Evolutionary conservation across 1,140 invertebrate species (phyloP).

Genomic region (Charaxes varanes): DNA sequence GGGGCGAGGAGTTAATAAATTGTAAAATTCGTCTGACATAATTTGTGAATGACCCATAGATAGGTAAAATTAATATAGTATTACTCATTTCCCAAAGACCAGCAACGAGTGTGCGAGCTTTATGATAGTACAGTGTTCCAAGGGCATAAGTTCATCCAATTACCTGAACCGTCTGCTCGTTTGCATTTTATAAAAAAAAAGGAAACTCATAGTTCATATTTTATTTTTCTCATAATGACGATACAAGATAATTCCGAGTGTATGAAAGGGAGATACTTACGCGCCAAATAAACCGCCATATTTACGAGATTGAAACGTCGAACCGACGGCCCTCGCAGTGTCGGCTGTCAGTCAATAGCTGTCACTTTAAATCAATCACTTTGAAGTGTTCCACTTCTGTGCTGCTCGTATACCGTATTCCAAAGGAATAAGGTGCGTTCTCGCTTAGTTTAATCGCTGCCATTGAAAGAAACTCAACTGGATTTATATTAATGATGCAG

Average conservation of each 20-base stretch:
- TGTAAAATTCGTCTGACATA: no score
- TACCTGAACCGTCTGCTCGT: no score
- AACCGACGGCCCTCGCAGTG: slow-evolving; percentile 22
- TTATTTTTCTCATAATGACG: neutral
- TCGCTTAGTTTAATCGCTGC: slow-evolving; percentile 7
- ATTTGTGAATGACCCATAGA: no score
- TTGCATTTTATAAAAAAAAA: no score
- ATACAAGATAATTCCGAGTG: slow-evolving; percentile 14
- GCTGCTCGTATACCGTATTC: slow-evolving; percentile 12
- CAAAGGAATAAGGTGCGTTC: slow-evolving; percentile 8
- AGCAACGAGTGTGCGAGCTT: no score
- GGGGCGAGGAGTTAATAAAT: no score
- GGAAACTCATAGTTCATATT: no score
- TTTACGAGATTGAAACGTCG: slow-evolving; percentile 43
- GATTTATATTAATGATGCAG: slow-evolving; percentile 24
- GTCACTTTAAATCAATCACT: slow-evolving; percentile 44
- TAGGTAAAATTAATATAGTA: no score
- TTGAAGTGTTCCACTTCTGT: slow-evolving; percentile 17
- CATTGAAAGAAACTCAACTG: slow-evolving; percentile 10
- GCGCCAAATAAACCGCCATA: slow-evolving; percentile 27
- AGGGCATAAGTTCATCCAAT: no score
- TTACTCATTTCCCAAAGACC: no score
- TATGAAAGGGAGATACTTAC: slow-evolving; percentile 25
- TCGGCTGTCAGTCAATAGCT: slow-evolving; percentile 35
- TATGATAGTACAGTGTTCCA: neutral